Evolutionary conservation across 2,888 invertebrate species (phyloP), one percentile per base, ranked within the genome.

Genomic region (Rhagonycha fulva): DNA sequence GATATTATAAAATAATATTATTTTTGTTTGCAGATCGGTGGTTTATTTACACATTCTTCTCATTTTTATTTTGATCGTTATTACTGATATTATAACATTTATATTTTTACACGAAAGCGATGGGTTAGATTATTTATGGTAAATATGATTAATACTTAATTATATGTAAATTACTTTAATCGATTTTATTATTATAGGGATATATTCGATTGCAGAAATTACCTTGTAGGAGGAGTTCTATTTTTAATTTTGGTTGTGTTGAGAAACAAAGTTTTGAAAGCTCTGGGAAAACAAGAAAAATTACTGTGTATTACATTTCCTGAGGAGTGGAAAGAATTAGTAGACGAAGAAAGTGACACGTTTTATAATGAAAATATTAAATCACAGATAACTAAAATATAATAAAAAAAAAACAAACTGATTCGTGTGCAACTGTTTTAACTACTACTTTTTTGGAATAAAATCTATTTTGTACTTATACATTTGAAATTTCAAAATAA

Each of bases 201-300:
- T 12, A 79, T 86, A 10, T 86, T 86, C 66, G 88, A 89, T 80
- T 84, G 87, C 79, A 71, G 88, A 76, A 89, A 89, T 80, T 83
- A 86, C 76, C 82, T 89, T 60, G 87, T 90, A 82, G 89, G 88
- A 68, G 78, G 90, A 63, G 83, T 88, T 75, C 86, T 89, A 80
- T 89, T 89, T 81, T 72, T 88, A 11, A 78, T 89, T 9, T 79
- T 88, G 67, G 86, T 88, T 9, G 88, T 82, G 83, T 90, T 80
- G 84, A 88, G 83, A 82, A 90, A 86, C 84, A 90, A 82, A 87
- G 91, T 86, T 84, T 89, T 84, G 74, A 91, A 84, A 86, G 86
- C 86, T 0, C 84, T 79, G 11, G 71, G 66, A n/a, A 75, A 84
- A 23, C 5, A 47, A 47, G 85, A 83, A 73, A 82, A 76, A 67